Evolutionary conservation across 2,888 invertebrate species (phyloP), one percentile per base, ranked within the genome.

Genomic region (Epistrophe grossulariae): DNA sequence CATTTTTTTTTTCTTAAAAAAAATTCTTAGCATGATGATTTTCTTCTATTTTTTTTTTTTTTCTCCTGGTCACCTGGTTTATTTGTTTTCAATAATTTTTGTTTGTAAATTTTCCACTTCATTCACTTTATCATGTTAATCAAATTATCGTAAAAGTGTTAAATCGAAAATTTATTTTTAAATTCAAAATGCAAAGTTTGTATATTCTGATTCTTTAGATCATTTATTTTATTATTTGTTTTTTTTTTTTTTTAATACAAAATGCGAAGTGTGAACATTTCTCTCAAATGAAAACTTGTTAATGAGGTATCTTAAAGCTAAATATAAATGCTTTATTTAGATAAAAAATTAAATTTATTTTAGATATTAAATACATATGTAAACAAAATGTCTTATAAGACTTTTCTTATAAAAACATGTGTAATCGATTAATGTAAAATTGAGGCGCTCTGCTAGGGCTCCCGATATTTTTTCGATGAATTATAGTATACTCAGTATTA

Each of bases 141-240:
- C 13, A 17, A 40, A 60, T 60, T 60, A 40, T 60, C 40, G 19
- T 60, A 7, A 8, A 38, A 17, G 48, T 48, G 48, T 9, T 48
- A 48, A 48, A 17, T 17, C n/a, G 48, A 48, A 48, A 17, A 9
- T 11, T 40, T 60, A 60, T 60, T 60, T 60, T 60, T 59, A 35
- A 60, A 60, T 55, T 55, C 13, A 13, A 48, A 6, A 19, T 19
- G 48, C 48, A 48, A 50, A 50, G 1, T 19, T 17, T 0, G 9
- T 17, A 50, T 55, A 48, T 17, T 48, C 48, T n/a, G 9, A 45
- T 45, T 45, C n/a, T 45, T n/a, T n/a, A 52, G 13, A 52, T 13
- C 6, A 52, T 52, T 48, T 10, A 48, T 17, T 48, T 17, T 4
- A 48, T 48, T 19, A 10, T 50, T 50, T 55, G 15, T 55, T 1